Conservation (phyloP, 2,888 invertebrate species). For the Frankliniella fusca region DNA sequence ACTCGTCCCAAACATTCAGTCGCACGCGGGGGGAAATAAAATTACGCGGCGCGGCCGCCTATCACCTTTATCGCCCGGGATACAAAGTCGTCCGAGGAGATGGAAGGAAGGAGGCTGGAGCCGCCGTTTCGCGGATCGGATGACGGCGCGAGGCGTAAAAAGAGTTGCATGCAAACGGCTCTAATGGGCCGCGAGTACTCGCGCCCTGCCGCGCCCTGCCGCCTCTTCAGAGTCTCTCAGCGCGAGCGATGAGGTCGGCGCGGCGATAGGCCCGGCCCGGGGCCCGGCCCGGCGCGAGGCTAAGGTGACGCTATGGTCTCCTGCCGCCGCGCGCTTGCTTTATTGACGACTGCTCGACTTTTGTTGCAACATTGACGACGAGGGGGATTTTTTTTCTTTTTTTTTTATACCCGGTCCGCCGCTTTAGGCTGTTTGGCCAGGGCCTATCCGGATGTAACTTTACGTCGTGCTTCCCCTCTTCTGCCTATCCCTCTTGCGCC, state of each 20-base stretch:
- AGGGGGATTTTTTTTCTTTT: background rate
- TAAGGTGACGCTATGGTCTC: background rate
- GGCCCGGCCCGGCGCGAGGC: too few species aligned
- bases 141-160: background rate
- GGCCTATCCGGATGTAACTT: background rate
- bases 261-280: too few species aligned
- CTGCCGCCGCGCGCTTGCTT: background rate
- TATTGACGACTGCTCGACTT: conserved; percentile 3
- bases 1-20: too few species aligned
- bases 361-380: conserved; percentile 18
- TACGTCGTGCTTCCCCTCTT: background rate
- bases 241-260: background rate
- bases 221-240: too few species aligned
- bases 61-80: background rate
- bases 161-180: background rate
- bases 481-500: background rate
- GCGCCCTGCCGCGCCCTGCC: too few species aligned
- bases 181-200: background rate
- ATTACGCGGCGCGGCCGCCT: background rate
- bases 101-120: too few species aligned
- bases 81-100: too few species aligned
- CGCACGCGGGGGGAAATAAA: background rate
- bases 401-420: background rate
- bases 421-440: background rate
- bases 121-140: background rate